A percentile compares a stretch with the other conserved stretches of the same genome.
Conservation (phyloP, 2,113 vertebrate species). For the Motacilla alba region DNA sequence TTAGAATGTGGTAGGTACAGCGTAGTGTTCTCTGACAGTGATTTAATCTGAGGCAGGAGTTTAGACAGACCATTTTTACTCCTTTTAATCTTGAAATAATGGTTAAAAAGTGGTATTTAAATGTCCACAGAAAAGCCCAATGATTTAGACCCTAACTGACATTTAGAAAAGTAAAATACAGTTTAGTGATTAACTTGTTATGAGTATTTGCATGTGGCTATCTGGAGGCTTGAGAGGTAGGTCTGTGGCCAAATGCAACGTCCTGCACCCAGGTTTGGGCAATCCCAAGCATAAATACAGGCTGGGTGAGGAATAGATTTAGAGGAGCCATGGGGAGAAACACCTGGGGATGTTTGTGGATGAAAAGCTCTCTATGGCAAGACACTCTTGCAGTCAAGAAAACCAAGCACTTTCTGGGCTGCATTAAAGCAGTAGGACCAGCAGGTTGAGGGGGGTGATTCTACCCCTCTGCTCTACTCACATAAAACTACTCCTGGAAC, state of each 20-base stretch:
- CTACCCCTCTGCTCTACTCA: not conserved
- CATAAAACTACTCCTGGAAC: too few relatives aligned
- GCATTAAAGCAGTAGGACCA: not conserved
- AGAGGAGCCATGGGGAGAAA: not conserved
- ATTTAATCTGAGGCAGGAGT: not conserved
- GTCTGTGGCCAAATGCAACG: not conserved
- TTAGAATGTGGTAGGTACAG: not conserved
- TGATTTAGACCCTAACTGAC: not conserved
- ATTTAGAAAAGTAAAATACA: not conserved
- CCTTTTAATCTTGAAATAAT: not conserved
- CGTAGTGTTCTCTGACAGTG: not conserved
- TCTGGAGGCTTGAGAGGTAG: not conserved
- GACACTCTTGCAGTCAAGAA: not conserved
- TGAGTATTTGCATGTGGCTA: not conserved
- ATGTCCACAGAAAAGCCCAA: not conserved
- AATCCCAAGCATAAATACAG: not conserved
- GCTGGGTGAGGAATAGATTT: not conserved
- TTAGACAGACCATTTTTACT: not conserved
- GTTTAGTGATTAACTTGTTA: not conserved
- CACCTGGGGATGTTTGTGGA: not conserved
- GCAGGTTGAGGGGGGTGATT: rapidly evolving
- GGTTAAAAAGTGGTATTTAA: not conserved
- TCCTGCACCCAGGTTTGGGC: too few relatives aligned
- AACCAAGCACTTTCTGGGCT: not conserved
- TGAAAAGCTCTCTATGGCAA: not conserved